These are phyloP conservation scores for Lamprologus speciosus DNA, from an alignment of 2,113 vertebrate genomes.

Conservation along the genomic window DNA sequence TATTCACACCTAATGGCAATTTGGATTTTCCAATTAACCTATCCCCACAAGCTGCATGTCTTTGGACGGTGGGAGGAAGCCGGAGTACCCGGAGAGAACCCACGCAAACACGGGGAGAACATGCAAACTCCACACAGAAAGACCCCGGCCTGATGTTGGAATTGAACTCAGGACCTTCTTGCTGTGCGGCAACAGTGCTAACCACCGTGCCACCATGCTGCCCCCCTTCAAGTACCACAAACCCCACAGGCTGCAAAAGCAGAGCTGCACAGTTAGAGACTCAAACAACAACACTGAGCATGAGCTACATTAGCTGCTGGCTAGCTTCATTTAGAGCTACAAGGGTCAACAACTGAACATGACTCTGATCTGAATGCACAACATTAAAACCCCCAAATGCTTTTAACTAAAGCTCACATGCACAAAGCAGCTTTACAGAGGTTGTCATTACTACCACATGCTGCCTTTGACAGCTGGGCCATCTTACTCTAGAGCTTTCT, in stretches of 20 bases:
- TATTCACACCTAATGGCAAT: too few species aligned
- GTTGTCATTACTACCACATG: accelerated
- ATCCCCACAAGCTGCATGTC: too few species aligned
- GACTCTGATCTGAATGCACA: background rate
- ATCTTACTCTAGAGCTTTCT: accelerated
- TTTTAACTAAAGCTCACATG: background rate
- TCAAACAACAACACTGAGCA: background rate
- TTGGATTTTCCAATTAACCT: too few species aligned
- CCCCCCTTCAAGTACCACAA: background rate
- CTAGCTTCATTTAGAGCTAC: accelerated
- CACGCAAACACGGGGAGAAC: too few species aligned
- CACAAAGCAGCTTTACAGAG: background rate
- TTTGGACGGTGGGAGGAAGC: too few species aligned
- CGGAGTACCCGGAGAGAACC: too few species aligned
- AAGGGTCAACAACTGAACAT: background rate
- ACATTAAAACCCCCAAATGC: accelerated
- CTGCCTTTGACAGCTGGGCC: accelerated
- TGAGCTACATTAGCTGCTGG: accelerated
- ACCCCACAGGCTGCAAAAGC: accelerated
- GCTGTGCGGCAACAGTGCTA: too few species aligned
- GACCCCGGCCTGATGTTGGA: too few species aligned
- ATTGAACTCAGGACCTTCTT: too few species aligned
- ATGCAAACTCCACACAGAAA: too few species aligned
- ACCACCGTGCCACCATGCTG: too few species aligned
- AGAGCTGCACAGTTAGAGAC: accelerated